Evolutionary conservation across 2,797 vertebrate species (phyloP).

Genomic region (Pangasius djambal): DNA sequence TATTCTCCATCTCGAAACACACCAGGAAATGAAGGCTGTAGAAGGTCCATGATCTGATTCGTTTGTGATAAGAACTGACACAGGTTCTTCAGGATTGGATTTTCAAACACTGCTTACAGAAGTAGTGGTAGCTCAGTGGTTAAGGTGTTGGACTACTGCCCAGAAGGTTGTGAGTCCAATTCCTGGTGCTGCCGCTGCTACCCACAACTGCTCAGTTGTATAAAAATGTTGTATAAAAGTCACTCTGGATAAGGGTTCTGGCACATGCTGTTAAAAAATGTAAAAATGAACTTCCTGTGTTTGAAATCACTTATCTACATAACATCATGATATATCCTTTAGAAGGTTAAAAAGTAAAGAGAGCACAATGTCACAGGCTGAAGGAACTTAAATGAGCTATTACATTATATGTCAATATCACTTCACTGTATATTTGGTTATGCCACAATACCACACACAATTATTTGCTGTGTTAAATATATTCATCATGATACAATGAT

Average conservation of each 20-base stretch:
- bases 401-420: neutral
- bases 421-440: neutral
- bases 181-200: too few relatives aligned
- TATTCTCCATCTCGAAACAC: neutral
- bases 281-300: neutral
- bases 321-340: neutral
- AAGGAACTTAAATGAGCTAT: neutral
- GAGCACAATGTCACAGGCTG: neutral
- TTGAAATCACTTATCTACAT: neutral
- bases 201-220: too few relatives aligned
- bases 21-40: neutral
- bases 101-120: neutral
- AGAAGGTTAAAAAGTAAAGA: neutral
- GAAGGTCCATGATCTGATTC: too few relatives aligned
- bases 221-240: too few relatives aligned
- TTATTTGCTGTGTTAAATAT: neutral
- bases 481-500: neutral
- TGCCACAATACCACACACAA: neutral
- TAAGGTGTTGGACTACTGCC: too few relatives aligned
- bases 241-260: too few relatives aligned
- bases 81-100: neutral
- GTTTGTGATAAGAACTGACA: neutral
- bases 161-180: too few relatives aligned
- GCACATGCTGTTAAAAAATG: too few relatives aligned
- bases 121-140: too few relatives aligned